Conservation (phyloP, 2,113 vertebrate genomes). For the Brevimyrus niger region DNA sequence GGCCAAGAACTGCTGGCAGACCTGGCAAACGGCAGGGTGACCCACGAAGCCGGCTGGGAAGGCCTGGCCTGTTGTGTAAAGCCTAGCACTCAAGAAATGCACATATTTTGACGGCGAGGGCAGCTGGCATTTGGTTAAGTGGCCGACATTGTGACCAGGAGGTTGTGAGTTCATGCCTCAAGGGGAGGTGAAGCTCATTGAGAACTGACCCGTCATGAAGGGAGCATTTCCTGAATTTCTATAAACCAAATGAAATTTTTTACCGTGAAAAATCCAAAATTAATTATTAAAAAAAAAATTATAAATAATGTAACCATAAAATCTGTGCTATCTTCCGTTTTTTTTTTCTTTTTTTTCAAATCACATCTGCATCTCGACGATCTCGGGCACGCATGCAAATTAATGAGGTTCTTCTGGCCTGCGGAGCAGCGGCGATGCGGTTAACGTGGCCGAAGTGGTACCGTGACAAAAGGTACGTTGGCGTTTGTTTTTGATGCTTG, state of each 20-base stretch:
- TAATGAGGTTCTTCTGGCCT: neutral
- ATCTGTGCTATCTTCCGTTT: neutral
- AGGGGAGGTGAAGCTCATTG: neutral
- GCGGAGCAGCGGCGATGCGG: neutral
- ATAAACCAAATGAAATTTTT: neutral
- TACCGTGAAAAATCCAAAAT: neutral
- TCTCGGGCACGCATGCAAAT: neutral
- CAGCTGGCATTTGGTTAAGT: neutral
- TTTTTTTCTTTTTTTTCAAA: neutral
- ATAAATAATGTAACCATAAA: slow-evolving; percentile 3
- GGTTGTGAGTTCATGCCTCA: neutral
- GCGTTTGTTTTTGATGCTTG: neutral
- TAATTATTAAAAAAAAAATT: neutral
- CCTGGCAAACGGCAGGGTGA: neutral
- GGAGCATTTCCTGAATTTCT: neutral
- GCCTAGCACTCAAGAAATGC: neutral
- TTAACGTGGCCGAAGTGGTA: neutral
- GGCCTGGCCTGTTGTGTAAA: neutral
- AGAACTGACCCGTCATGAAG: neutral
- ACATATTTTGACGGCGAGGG: neutral
- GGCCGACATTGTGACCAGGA: neutral
- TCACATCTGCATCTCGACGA: neutral
- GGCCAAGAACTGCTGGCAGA: neutral
- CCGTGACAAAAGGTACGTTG: neutral
- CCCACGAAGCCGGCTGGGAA: neutral